These are phyloP conservation scores for Nomada fucata DNA, from an alignment of 2,888 invertebrate species.

Conservation along the genomic window DNA sequence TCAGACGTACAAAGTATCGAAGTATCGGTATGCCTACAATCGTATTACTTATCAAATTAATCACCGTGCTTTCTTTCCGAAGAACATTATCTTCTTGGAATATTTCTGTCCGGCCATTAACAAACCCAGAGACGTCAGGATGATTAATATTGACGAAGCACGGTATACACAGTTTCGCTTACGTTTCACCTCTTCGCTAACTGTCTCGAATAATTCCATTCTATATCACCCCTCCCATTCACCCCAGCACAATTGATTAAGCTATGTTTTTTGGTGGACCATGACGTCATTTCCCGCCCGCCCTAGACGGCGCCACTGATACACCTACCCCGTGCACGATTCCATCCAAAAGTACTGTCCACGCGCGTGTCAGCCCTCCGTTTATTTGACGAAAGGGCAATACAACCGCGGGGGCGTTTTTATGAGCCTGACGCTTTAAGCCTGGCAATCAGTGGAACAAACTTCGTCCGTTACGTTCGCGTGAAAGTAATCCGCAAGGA, in stretches of 20 bases:
- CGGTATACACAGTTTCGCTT: too few relatives aligned
- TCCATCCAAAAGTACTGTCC: neutral
- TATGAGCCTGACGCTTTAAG: neutral
- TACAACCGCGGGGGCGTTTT: conserved; percentile 28
- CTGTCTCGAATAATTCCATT: neutral
- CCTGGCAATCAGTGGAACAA: neutral
- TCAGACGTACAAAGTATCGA: too few relatives aligned
- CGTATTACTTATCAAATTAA: too few relatives aligned
- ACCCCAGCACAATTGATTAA: conserved; percentile 35
- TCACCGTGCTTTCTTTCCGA: too few relatives aligned
- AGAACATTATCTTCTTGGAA: too few relatives aligned
- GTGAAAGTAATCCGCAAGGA: too few relatives aligned
- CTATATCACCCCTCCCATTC: conserved; percentile 2
- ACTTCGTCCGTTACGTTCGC: neutral
- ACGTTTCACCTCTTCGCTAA: too few relatives aligned
- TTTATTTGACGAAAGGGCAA: conserved; percentile 42
- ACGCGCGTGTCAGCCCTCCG: neutral
- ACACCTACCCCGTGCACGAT: conserved; percentile 24
- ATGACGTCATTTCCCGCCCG: conserved; percentile 59
- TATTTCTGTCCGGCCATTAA: too few relatives aligned
- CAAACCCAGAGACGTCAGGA: too few relatives aligned
- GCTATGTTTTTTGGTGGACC: conserved; percentile 38
- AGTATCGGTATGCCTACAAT: too few relatives aligned
- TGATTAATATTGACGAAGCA: too few relatives aligned
- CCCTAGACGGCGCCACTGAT: conserved; percentile 55